A percentile compares a stretch with the other conserved stretches of the same genome.
phyloP scores from a whole-genome alignment of 1,140 invertebrate species.

The Polypedilum pembai region DNA sequence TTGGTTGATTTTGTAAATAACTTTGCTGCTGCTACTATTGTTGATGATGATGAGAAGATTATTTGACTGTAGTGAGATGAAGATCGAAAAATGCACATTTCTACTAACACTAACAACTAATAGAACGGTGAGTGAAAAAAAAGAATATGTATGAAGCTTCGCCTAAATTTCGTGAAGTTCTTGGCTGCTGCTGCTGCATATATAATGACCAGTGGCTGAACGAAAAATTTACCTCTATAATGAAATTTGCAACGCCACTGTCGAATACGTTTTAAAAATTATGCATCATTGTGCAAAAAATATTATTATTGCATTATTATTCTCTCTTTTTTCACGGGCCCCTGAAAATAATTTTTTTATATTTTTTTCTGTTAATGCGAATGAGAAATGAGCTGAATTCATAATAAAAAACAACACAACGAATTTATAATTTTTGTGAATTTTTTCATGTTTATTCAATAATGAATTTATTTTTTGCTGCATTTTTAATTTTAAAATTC shows the following conservation, averaged over 20 bases:
- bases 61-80: too few relatives aligned
- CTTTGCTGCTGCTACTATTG: too few relatives aligned
- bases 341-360: background rate
- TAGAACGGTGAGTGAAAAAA: too few relatives aligned
- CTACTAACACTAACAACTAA: too few relatives aligned
- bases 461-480: slow-evolving; percentile 21
- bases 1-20: too few relatives aligned
- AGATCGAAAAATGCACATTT: too few relatives aligned
- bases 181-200: background rate
- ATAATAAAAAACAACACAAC: slow-evolving; percentile 18
- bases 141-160: background rate
- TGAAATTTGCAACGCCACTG: background rate
- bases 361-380: slow-evolving; percentile 14
- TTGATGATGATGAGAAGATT: too few relatives aligned
- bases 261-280: background rate
- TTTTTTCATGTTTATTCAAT: slow-evolving; percentile 26
- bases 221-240: background rate
- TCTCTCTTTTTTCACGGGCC: background rate
- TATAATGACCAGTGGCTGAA: background rate
- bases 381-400: slow-evolving; percentile 27
- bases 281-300: slow-evolving; percentile 27
- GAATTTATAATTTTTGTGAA: slow-evolving; percentile 27
- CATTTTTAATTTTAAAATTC: slow-evolving; percentile 20
- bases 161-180: background rate
- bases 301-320: slow-evolving; percentile 18